Evolutionary conservation across 2,888 invertebrate species (phyloP), one percentile per base, ranked within the genome.

Genomic region (Eristalis intricaria): DNA sequence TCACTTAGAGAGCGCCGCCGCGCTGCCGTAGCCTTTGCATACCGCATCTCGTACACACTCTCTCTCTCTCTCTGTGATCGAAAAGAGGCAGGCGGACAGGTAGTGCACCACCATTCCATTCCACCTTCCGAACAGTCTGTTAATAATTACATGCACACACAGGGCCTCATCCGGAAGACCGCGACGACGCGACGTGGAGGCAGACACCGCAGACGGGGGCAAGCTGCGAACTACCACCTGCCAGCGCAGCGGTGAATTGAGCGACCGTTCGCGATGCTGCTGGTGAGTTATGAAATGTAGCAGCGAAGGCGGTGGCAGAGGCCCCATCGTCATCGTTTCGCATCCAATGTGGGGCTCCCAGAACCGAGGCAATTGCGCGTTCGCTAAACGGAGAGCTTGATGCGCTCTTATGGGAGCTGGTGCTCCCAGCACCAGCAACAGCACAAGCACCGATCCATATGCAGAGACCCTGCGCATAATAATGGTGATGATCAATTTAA

Each of bases 401-500:
- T 60, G 60, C 60, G 19, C 63, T 50, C 29, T 74, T 64, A 75
- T 81, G 68, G 22, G 80, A 80, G 50, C 43, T n/a, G n/a, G n/a
- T n/a, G n/a, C n/a, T n/a, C 19, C 32, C 32, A 68, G 13, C 43
- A 43, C 43, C 66, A 29, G 29, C 29, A 4, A 29, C 29, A 29
- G 32, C 43, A 26, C 32, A n/a, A 68, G n/a, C 50, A 50, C 35
- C 66, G 69, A 70, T 81, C 76, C 84, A 26, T 78, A 73, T 75
- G 75, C 77, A 69, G 64, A 79, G 79, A 43, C 75, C 79, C 68
- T 84, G 86, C 75, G 86, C 79, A 83, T 79, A 79, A 87, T 87
- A 92, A 92, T 92, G 92, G 90, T 92, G 92, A 91, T 92, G 92
- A 91, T 92, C 92, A 91, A 91, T 91, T 91, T 91, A 91, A 91